Percentiles rank a stretch among this genome's conserved stretches.
Evolutionary conservation across 2,888 invertebrate genomes (phyloP).

Genomic region (Ophioninae sp.): DNA sequence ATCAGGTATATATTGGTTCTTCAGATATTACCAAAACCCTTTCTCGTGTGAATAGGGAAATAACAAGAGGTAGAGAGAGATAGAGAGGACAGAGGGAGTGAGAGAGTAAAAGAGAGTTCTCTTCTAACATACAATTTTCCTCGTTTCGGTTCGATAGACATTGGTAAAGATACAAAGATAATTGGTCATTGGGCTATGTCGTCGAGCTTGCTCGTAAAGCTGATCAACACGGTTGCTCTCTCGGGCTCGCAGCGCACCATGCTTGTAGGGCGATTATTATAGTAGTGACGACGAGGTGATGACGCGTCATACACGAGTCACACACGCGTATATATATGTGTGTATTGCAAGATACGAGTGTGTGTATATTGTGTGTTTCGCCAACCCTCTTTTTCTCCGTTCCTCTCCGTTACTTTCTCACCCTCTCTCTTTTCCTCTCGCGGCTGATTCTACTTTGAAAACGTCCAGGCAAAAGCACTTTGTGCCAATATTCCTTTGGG

Average conservation of each 20-base stretch:
- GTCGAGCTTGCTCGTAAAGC: constrained; percentile 66
- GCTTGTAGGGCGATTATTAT: constrained; percentile 65
- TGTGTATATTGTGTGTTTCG: not conserved
- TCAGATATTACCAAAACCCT: constrained; percentile 58
- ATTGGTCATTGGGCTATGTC: constrained; percentile 80
- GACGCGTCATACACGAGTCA: constrained; percentile 17
- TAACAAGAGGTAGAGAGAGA: not conserved
- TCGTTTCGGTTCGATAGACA: constrained; percentile 77
- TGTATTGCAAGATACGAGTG: not conserved
- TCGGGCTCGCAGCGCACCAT: constrained; percentile 18
- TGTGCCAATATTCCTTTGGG: constrained; percentile 80
- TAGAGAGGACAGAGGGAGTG: constrained; percentile 42
- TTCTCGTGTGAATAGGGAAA: constrained; percentile 36
- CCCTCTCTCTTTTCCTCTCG: constrained; percentile 18
- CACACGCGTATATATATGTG: not conserved
- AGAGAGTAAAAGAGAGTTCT: constrained; percentile 54
- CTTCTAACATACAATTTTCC: constrained; percentile 69
- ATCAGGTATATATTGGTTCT: constrained; percentile 50
- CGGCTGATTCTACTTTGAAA: constrained; percentile 61
- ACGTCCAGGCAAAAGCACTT: constrained; percentile 73
- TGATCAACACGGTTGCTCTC: constrained; percentile 51
- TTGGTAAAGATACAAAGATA: constrained; percentile 80
- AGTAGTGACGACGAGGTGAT: constrained; percentile 38
- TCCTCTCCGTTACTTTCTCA: constrained; percentile 19
- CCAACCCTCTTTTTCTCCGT: constrained; percentile 24